Conservation (phyloP, 2,113 vertebrate species). For the Ornithorhynchus anatinus region DNA sequence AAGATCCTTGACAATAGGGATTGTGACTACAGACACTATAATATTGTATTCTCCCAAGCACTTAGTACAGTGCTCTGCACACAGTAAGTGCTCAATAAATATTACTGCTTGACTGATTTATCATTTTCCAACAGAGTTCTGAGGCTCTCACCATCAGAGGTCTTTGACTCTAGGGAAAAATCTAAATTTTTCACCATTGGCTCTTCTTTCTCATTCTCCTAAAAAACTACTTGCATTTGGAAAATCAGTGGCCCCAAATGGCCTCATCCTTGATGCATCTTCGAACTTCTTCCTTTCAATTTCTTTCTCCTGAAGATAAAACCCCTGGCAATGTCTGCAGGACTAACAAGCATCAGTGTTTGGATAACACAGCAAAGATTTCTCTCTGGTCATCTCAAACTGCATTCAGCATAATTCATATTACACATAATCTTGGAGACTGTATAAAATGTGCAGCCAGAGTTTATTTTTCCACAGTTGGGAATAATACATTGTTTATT, state of each 20-base stretch:
- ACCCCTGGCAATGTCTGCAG: constrained; percentile 59
- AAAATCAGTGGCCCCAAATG: constrained; percentile 20
- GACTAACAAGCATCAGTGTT: constrained; percentile 67
- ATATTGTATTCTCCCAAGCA: no score
- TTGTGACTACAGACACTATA: no score
- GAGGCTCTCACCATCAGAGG: no score
- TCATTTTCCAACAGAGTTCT: no score
- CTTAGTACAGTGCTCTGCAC: no score
- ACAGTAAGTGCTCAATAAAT: no score
- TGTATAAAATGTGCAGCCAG: constrained; percentile 32
- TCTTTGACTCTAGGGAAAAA: no score
- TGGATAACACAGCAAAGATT: constrained; percentile 62
- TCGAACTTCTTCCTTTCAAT: constrained; percentile 62
- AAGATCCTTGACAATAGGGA: no score
- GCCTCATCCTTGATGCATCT: constrained; percentile 38
- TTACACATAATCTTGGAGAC: constrained; percentile 51
- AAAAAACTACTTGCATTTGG: constrained; percentile 41
- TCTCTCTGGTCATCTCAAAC: constrained; percentile 45
- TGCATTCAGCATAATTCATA: constrained; percentile 64
- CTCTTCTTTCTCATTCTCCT: no score
- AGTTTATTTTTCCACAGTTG: constrained; percentile 71
- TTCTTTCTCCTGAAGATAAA: constrained; percentile 69
- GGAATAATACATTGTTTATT: constrained; percentile 69
- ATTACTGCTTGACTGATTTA: no score
- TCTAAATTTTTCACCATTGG: no score